Evolutionary conservation across 92 coral and sea anemone species (phyloP), one percentile per base, ranked within the genome.

Genomic region (Epizoanthus illoricatus): DNA sequence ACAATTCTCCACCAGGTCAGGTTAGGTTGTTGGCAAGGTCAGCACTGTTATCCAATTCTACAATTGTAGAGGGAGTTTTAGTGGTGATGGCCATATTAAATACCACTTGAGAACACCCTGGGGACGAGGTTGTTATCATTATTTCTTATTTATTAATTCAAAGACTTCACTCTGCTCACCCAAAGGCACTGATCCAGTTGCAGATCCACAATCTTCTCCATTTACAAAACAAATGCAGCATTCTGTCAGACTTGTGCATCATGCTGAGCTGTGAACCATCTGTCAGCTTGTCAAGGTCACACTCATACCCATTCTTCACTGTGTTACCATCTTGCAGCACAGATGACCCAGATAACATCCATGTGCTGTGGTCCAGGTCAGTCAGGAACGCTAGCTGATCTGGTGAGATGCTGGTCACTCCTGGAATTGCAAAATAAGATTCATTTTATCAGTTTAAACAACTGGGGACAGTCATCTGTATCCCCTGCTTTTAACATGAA

Each of bases 291-390:
- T 95, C 98, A 74, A 95, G 88, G 75, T 95, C 98, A 74, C 93
- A 90, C 69, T 89, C 99, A 83, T 96, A 96, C 20, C 99, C 99
- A 73, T 94, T 96, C 80, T 83, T 79, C 36, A 85, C 90, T 21
- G 99, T 93, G 73, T 81, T 83, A 19, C 98, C 97, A 83, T 96
- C 97, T 57, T 96, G 99, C 45, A 96, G 88, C 81, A 96, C 98
- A 55, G 92, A 91, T 3, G 94, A 72, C 11, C 99, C 98, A 80
- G 98, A 94, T 62, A 96, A 76, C 91, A 96, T 90, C 98, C 99
- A 96, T 12, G 93, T 83, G 49, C 92, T 96, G 70, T 82, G 94
- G 52, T 80, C 87, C 5, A 96, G 98, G 65, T 96, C 99, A 2
- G 99, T 96, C 94, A 96, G 99, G 33, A 96, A 91, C 65, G 81